phyloP scores from a whole-genome alignment of 1,140 invertebrate genomes.

The Drosophila insularis region DNA sequence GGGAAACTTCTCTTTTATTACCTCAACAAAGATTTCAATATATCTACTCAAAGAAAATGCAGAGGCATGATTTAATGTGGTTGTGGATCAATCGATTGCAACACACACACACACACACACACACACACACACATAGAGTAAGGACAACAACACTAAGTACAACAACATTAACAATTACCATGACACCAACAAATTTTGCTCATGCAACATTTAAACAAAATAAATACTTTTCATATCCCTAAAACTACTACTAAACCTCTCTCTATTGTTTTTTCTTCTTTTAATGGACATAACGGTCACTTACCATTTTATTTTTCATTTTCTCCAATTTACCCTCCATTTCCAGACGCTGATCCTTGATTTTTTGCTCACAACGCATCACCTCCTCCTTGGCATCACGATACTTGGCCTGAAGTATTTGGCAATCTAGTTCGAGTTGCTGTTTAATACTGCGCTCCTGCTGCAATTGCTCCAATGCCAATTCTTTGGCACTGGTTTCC shows the following conservation, averaged over 20 bases:
- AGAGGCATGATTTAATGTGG: background rate
- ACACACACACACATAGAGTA: background rate
- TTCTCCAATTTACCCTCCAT: conserved; percentile 87
- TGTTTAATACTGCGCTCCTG: conserved; percentile 11
- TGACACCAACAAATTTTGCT: background rate
- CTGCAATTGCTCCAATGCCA: background rate
- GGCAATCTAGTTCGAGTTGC: conserved; percentile 59
- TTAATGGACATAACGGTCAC: conserved; percentile 64
- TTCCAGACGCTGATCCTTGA: conserved; percentile 85
- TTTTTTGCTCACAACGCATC: conserved; percentile 57
- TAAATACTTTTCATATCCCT: background rate
- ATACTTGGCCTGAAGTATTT: conserved; percentile 70
- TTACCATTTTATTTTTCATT: conserved; percentile 88
- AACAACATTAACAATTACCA: background rate
- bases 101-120: conserved; percentile 13
- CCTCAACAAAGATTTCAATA: too few relatives aligned
- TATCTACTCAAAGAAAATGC: too few relatives aligned
- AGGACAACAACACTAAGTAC: background rate
- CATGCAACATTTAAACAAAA: background rate
- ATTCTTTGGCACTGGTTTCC: background rate
- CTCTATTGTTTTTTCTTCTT: background rate
- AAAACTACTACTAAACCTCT: too few relatives aligned
- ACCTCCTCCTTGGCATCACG: conserved; percentile 65
- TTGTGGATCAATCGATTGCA: background rate
- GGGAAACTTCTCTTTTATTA: too few relatives aligned